Base-by-base conservation (phyloP, 92 coral and sea anemone species). In the Galaxea fascicularis region DNA sequence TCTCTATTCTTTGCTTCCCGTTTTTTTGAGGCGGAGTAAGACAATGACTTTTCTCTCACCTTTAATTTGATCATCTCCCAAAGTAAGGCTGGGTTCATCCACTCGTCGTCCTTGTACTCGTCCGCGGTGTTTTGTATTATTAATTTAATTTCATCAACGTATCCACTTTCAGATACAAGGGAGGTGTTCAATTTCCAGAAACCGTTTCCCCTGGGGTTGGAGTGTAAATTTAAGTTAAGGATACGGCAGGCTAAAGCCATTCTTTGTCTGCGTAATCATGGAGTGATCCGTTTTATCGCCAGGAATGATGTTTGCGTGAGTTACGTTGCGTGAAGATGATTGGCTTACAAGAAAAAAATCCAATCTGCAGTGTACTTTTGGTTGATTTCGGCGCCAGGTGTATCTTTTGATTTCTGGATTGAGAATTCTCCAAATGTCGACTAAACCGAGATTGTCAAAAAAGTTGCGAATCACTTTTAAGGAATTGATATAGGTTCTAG, bases 171-270 rank as follows among this genome's bases (percentile, higher is more conserved):
- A 11, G 27, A 21, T 27, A 84, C 28, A 73, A 63, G 67, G 4
- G 83, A 85, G 22, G 89, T 85, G 71, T 85, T 85, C 17, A 85
- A 51, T 53, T 85, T 85, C 89, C 89, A 76, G 49, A 30, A 84
- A 4, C 88, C 82, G 30, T 65, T 62, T 14, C 89, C 71, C 21
- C 78, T 54, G 20, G 68, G 64, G 35, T 65, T 76, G 41, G 83
- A 64, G 58, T 85, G 81, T 49, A 49, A 49, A 9, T 12, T 7
- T 10, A 49, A 9, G 56, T 15, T 49, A 15, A 49, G 56, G 13
- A n/a, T n/a, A n/a, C n/a, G n/a, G n/a, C n/a, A n/a, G n/a, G n/a
- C n/a, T n/a, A n/a, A n/a, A n/a, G n/a, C n/a, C n/a, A n/a, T n/a
- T n/a, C n/a, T n/a, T n/a, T n/a, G n/a, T n/a, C n/a, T n/a, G n/a